These are phyloP conservation scores for Sebastes trivittatus DNA, from an alignment of 2,797 vertebrate genomes.

Conservation along the genomic window DNA sequence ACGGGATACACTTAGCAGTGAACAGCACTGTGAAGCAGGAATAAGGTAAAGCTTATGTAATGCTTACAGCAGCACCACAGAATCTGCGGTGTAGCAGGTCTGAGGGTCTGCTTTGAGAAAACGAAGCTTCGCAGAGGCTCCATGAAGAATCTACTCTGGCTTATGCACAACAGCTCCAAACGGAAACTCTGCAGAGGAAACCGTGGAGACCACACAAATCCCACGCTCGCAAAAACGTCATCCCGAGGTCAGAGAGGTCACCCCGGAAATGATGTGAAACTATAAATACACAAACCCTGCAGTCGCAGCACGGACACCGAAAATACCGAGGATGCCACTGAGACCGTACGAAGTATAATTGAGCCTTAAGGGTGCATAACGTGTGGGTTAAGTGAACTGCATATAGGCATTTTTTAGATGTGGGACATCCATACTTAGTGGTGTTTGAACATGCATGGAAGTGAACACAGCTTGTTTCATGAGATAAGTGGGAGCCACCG, in stretches of 20 bases:
- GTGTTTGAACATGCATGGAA: slow-evolving; percentile 7
- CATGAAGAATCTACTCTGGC: slow-evolving; percentile 13
- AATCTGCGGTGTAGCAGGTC: not conserved
- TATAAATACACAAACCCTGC: slow-evolving; percentile 76
- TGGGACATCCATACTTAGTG: slow-evolving; percentile 34
- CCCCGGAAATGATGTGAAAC: slow-evolving; percentile 67
- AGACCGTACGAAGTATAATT: slow-evolving; percentile 72
- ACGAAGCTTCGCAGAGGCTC: not conserved
- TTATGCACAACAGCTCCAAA: slow-evolving; percentile 13
- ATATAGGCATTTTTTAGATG: slow-evolving; percentile 26
- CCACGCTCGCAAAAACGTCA: slow-evolving; percentile 43
- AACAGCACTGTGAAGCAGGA: not conserved
- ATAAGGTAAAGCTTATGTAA: not conserved
- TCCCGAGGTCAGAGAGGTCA: slow-evolving; percentile 65
- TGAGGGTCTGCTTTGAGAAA: not conserved
- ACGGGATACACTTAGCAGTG: not conserved
- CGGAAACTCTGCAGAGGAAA: slow-evolving; percentile 45
- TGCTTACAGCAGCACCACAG: not conserved
- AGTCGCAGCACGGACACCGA: slow-evolving; percentile 58
- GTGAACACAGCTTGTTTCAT: slow-evolving; percentile 1
- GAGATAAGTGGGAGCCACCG: not conserved
- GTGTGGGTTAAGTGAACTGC: slow-evolving; percentile 55
- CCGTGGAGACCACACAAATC: slow-evolving; percentile 52
- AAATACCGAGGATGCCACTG: slow-evolving; percentile 63
- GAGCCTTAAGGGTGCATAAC: slow-evolving; percentile 72